A percentile compares a stretch with the other conserved stretches of the same genome.
Evolutionary conservation across 2,113 vertebrate species (phyloP).

Genomic region (Orycteropus afer): DNA sequence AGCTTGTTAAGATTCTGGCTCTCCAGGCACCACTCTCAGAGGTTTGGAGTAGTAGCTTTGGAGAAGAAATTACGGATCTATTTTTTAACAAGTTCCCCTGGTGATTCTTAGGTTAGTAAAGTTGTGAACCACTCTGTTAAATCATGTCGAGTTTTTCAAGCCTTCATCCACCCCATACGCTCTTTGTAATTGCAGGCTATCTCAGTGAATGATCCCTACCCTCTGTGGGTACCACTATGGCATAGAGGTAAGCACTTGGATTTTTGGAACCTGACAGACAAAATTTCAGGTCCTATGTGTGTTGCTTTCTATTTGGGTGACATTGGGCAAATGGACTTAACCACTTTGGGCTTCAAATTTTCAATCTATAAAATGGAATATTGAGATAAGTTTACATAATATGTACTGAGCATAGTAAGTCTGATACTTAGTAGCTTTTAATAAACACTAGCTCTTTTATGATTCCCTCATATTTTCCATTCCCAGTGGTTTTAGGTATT

Average conservation of each 20-base stretch:
- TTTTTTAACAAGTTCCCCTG: not conserved
- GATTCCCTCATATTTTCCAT: not conserved
- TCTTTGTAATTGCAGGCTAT: not conserved
- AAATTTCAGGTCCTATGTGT: not conserved
- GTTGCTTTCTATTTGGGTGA: too few relatives aligned
- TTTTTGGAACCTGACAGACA: not conserved
- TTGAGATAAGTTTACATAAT: not conserved
- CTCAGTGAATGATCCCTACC: not conserved
- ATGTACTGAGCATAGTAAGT: not conserved
- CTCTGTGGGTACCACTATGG: not conserved
- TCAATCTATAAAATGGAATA: not conserved
- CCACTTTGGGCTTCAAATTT: not conserved
- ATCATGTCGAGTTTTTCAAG: not conserved
- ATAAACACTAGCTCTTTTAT: not conserved
- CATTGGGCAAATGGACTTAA: not conserved
- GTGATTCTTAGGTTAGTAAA: not conserved
- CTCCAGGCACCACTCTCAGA: not conserved
- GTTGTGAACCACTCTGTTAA: slow-evolving; percentile 4
- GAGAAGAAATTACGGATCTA: not conserved
- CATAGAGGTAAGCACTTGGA: not conserved
- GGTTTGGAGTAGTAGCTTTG: not conserved
- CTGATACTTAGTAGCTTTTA: not conserved
- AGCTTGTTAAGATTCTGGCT: not conserved
- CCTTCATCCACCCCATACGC: too few relatives aligned
- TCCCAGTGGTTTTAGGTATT: not conserved